Percentiles rank a stretch among this genome's conserved stretches.
These are phyloP conservation scores for Syngnathus rostellatus DNA, from an alignment of 2,797 vertebrate genomes.

Conservation along the genomic window DNA sequence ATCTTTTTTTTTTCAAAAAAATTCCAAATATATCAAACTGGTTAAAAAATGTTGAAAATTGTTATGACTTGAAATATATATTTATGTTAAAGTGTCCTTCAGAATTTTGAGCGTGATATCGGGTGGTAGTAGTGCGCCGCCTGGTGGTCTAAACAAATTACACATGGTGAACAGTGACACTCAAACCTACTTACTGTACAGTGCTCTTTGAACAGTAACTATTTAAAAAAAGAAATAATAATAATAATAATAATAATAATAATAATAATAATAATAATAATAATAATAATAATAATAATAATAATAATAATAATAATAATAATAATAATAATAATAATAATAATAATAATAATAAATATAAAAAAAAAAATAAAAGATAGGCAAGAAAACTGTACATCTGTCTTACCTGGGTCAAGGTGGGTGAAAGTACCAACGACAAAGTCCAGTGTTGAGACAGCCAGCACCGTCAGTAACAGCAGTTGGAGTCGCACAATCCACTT, in stretches of 20 bases:
- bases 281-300: no score
- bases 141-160: slow-evolving; percentile 43
- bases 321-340: no score
- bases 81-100: background rate
- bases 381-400: background rate
- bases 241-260: no score
- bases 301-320: no score
- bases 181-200: background rate
- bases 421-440: slow-evolving; percentile 92
- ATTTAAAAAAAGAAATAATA: background rate
- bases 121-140: slow-evolving; percentile 44
- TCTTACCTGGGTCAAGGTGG: slow-evolving; percentile 86
- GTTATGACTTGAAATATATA: background rate
- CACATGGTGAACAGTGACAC: background rate
- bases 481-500: slow-evolving; percentile 96
- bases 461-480: slow-evolving; percentile 83
- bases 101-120: background rate
- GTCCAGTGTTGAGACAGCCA: slow-evolving; percentile 89
- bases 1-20: no score
- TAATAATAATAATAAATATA: background rate
- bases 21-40: background rate
- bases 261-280: no score
- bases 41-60: background rate
- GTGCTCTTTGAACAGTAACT: background rate
- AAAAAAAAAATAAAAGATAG: background rate